Conservation (phyloP, 2,797 vertebrate genomes). For the Numenius phaeopus region DNA sequence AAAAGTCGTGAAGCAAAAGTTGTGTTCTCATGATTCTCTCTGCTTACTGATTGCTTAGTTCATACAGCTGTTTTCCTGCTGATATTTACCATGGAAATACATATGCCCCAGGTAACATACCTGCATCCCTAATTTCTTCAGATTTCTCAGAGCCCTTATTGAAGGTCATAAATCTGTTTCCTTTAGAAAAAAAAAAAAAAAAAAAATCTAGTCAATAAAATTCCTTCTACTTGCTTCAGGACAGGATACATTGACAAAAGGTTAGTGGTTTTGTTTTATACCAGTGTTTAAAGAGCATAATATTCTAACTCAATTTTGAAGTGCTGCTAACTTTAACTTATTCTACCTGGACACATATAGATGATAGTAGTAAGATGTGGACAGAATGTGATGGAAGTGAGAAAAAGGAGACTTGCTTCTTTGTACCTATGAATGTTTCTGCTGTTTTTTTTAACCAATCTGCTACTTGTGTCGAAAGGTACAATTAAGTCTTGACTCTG, state of each 20-base stretch:
- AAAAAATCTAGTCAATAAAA: not conserved
- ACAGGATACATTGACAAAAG: not conserved
- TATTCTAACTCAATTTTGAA: not conserved
- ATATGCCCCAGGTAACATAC: not conserved
- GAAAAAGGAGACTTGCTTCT: not conserved
- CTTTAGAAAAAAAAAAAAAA: not conserved
- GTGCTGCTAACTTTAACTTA: not conserved
- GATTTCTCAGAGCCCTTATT: not conserved
- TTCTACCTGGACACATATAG: not conserved
- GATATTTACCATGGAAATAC: not conserved
- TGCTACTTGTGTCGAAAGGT: not conserved
- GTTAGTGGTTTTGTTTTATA: not conserved
- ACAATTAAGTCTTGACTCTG: not conserved
- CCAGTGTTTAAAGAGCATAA: not conserved
- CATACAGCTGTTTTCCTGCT: not conserved
- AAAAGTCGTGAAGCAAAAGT: not conserved
- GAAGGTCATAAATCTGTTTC: not conserved
- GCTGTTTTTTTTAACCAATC: not conserved
- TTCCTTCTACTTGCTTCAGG: not conserved
- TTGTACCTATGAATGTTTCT: not conserved
- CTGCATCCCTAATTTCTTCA: not conserved
- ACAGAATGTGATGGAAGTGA: not conserved
- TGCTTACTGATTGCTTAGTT: not conserved
- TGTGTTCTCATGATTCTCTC: not conserved
- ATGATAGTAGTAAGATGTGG: not conserved